These are phyloP conservation scores for Aspidiotus destructor DNA, from an alignment of 2,888 invertebrate genomes.

Conservation along the genomic window DNA sequence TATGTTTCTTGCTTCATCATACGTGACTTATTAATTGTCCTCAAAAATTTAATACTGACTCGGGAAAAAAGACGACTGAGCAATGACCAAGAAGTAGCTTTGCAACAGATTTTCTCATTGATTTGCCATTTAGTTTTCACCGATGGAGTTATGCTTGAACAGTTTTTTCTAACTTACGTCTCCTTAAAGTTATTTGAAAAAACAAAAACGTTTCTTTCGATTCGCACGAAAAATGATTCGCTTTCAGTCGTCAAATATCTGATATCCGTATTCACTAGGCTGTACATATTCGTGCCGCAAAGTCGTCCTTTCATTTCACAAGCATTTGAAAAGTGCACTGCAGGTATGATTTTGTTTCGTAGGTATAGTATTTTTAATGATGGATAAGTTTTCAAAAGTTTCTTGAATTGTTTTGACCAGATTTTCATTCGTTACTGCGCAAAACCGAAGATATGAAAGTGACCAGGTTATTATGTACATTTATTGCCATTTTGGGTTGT, in stretches of 20 bases:
- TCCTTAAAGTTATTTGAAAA: slow-evolving; percentile 3
- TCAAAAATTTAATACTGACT: slow-evolving; percentile 5
- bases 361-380: not conserved
- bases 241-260: slow-evolving; percentile 18
- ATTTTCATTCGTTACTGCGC: slow-evolving; percentile 10
- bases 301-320: not conserved
- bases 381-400: not conserved
- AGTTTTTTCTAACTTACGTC: slow-evolving; percentile 6
- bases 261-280: not conserved
- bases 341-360: not conserved
- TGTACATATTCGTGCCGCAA: slow-evolving; percentile 15
- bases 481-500: slow-evolving; percentile 12
- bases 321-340: slow-evolving; percentile 6
- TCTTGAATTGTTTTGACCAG: not conserved
- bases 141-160: slow-evolving; percentile 5
- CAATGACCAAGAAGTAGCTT: slow-evolving; percentile 6
- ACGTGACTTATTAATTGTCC: not conserved
- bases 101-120: slow-evolving; percentile 13
- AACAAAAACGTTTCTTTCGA: not conserved
- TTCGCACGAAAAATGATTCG: slow-evolving; percentile 18
- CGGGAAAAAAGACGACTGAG: not conserved
- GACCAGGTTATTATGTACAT: not conserved
- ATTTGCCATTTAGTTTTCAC: slow-evolving; percentile 10
- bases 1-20: slow-evolving; percentile 12
- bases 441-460: slow-evolving; percentile 8